phyloP scores from a whole-genome alignment of 2,797 vertebrate species.

The Steatocranus sp. region DNA sequence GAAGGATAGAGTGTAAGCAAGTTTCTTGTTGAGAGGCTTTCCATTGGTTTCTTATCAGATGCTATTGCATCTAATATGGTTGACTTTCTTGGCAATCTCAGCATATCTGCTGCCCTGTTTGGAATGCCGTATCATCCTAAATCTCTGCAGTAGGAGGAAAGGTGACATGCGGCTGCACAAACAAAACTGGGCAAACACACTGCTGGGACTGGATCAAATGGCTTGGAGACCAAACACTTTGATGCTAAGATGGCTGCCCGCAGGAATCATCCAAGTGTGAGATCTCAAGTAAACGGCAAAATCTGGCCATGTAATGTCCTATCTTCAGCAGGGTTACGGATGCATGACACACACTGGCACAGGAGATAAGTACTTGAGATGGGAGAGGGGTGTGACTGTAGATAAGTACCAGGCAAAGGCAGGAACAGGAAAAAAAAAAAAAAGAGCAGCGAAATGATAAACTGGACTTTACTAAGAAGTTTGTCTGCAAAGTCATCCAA shows the following conservation, averaged over 20 bases:
- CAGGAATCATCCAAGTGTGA: slow-evolving; percentile 45
- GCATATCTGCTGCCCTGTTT: slow-evolving; percentile 8
- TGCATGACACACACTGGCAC: slow-evolving; percentile 48
- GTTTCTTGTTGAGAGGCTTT: background rate
- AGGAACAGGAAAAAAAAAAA: background rate
- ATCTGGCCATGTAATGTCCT: slow-evolving; percentile 48
- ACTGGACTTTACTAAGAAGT: background rate
- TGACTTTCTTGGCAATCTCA: slow-evolving; percentile 2
- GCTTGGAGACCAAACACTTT: slow-evolving; percentile 36
- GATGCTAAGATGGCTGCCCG: slow-evolving; percentile 14
- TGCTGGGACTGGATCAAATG: slow-evolving; percentile 30
- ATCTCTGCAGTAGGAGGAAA: slow-evolving; percentile 18
- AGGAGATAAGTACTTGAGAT: slow-evolving; percentile 62
- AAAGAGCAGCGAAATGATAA: background rate
- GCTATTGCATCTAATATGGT: slow-evolving; percentile 7
- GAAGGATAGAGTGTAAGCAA: background rate
- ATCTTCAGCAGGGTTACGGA: slow-evolving; percentile 48
- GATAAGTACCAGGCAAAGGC: slow-evolving; percentile 46
- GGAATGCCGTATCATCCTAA: slow-evolving; percentile 25
- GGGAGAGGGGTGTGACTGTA: slow-evolving; percentile 39
- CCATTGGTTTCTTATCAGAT: background rate
- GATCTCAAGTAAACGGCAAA: slow-evolving; percentile 41
- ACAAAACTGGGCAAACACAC: slow-evolving; percentile 43
- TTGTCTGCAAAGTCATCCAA: background rate
- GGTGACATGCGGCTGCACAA: slow-evolving; percentile 32